Base-by-base conservation (phyloP, 2,888 invertebrate species). In the Uloborus plumipes region DNA sequence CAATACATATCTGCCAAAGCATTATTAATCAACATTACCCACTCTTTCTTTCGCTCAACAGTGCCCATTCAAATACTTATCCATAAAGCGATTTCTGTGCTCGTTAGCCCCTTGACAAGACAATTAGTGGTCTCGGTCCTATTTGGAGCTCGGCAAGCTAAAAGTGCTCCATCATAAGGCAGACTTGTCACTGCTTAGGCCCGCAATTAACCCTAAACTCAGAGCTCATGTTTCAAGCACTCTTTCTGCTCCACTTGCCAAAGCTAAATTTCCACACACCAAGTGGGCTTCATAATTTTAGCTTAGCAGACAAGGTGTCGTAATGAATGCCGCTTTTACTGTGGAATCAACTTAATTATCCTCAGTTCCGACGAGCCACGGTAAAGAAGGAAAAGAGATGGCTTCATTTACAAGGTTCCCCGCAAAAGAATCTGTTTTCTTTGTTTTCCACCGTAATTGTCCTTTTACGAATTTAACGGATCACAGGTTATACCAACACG, bases 231-330 rank as follows among this genome's bases (percentile, higher is more conserved):
- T 80, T 80, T 80, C 80, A 80, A 69, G 80, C 39, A 39, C 39
- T 80, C 80, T 69, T 80, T 62, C 71, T 72, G 72, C 72, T 66
- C 66, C 66, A 65, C 66, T 79, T 79, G 61, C 67, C 20, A 16
- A 26, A 22, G 67, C 72, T 72, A 67, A 79, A 73, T 72, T 79
- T 79, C 72, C 79, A 79, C 72, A 72, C 79, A 72, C 72, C 59
- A 53, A 74, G 64, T 80, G 67, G 69, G 61, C 55, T 64, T 69
- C 73, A 80, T 80, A 80, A 80, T 80, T 74, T 73, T 49, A 73
- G 73, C 73, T 74, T 55, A 80, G 69, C 74, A 80, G 80, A 73
- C 80, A 80, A 80, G 80, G 80, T 80, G 80, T 74, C 80, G 69
- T 80, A 69, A 80, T 80, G 80, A 80, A 80, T 74, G 73, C 53